Evolutionary conservation across 2,888 invertebrate species (phyloP).

Genomic region (Thysanoteuthis rhombus): DNA sequence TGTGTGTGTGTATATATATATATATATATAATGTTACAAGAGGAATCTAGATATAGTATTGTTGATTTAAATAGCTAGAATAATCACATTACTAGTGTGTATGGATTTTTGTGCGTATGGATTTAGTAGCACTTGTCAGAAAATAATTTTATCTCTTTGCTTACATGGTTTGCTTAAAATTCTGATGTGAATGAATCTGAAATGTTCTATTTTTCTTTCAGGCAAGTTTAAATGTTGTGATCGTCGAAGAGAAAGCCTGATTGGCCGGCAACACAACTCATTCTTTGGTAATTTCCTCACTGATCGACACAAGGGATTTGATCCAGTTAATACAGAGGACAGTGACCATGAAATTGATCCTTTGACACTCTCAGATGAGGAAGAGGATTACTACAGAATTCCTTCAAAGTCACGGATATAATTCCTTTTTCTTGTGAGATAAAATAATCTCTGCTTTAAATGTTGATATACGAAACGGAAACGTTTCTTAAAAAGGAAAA

Average conservation of each 20-base stretch:
- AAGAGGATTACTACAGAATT: constrained; percentile 61
- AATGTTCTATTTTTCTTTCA: constrained; percentile 40
- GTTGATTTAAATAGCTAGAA: too few relatives aligned
- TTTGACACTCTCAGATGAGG: constrained; percentile 62
- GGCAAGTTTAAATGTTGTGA: constrained; percentile 43
- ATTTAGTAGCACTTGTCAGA: too few relatives aligned
- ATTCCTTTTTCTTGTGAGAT: not conserved
- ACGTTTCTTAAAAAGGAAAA: not conserved
- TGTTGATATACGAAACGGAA: not conserved
- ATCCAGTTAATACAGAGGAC: constrained; percentile 63
- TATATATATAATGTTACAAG: too few relatives aligned
- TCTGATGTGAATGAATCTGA: not conserved
- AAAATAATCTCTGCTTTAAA: not conserved
- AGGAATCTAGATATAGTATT: too few relatives aligned
- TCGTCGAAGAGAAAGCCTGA: not conserved
- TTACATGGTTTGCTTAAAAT: not conserved
- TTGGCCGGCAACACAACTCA: constrained; percentile 43
- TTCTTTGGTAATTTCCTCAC: constrained; percentile 62
- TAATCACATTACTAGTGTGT: too few relatives aligned
- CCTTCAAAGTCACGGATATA: constrained; percentile 44
- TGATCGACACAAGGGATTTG: constrained; percentile 64
- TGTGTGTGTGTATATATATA: too few relatives aligned
- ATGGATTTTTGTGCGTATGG: too few relatives aligned
- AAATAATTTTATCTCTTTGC: not conserved
- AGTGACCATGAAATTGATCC: constrained; percentile 63